These are phyloP conservation scores for Tinea trinotella DNA, from an alignment of 2,888 invertebrate species.

Conservation along the genomic window DNA sequence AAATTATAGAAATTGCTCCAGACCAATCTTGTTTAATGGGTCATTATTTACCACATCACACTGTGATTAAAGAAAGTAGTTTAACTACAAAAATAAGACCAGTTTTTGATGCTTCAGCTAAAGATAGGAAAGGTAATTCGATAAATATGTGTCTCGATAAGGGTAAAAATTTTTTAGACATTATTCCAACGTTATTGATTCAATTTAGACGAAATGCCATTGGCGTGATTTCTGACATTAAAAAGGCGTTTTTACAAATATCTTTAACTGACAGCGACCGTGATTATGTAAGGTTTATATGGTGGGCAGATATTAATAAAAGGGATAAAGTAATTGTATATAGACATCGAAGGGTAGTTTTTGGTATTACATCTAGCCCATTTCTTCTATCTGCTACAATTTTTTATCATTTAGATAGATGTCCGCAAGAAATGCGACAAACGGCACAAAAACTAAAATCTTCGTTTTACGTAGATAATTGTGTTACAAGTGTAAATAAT, in stretches of 20 bases:
- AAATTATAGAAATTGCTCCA: neutral
- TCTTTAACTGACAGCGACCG: slow-evolving; percentile 26
- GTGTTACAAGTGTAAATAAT: slow-evolving; percentile 21
- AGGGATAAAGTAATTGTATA: neutral
- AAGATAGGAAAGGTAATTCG: slow-evolving; percentile 24
- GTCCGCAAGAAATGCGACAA: neutral
- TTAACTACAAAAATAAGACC: slow-evolving; percentile 29
- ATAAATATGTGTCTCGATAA: slow-evolving; percentile 31
- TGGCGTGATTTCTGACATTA: slow-evolving; percentile 28
- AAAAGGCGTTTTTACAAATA: slow-evolving; percentile 32
- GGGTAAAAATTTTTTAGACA: slow-evolving; percentile 29
- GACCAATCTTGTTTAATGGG: neutral
- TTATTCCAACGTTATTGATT: slow-evolving; percentile 23
- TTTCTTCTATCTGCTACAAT: slow-evolving; percentile 20
- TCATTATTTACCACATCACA: slow-evolving; percentile 28
- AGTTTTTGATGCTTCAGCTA: slow-evolving; percentile 30
- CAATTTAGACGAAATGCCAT: slow-evolving; percentile 24
- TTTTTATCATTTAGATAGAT: slow-evolving; percentile 17
- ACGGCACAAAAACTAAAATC: slow-evolving; percentile 19
- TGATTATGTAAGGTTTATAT: slow-evolving; percentile 29
- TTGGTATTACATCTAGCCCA: slow-evolving; percentile 20
- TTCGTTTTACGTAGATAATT: slow-evolving; percentile 24
- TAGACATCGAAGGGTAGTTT: slow-evolving; percentile 20
- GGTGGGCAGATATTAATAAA: slow-evolving; percentile 21
- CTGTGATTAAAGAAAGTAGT: slow-evolving; percentile 26